phyloP scores from a whole-genome alignment of 2,113 vertebrate species.

The Myxocyprinus asiaticus region DNA sequence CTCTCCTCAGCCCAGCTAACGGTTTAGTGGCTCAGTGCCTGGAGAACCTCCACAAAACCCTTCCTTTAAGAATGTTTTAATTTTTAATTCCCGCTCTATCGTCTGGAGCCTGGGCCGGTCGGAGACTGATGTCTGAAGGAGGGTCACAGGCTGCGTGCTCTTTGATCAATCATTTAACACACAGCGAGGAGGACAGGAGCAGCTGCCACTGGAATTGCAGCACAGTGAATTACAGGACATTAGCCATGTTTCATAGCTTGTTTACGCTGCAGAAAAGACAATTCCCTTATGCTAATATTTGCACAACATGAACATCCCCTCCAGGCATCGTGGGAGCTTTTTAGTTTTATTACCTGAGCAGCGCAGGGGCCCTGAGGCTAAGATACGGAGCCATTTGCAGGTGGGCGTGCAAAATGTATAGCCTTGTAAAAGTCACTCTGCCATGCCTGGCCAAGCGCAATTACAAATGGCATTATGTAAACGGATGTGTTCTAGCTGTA shows the following conservation, averaged over 20 bases:
- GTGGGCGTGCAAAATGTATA: slow-evolving; percentile 53
- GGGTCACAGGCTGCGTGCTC: background rate
- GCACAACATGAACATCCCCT: slow-evolving; percentile 46
- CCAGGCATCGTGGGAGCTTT: slow-evolving; percentile 53
- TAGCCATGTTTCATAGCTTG: slow-evolving; percentile 52
- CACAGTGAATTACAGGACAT: slow-evolving; percentile 41
- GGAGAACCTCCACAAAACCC: slow-evolving; percentile 5
- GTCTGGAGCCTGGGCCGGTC: background rate
- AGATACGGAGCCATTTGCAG: slow-evolving; percentile 56
- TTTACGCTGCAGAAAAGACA: slow-evolving; percentile 47
- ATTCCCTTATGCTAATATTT: slow-evolving; percentile 59
- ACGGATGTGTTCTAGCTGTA: slow-evolving; percentile 51
- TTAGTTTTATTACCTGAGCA: slow-evolving; percentile 61
- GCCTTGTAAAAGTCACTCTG: slow-evolving; percentile 61
- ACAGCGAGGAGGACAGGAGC: background rate
- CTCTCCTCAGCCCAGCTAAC: background rate
- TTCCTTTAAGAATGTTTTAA: background rate
- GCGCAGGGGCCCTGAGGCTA: slow-evolving; percentile 49
- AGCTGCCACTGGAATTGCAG: background rate
- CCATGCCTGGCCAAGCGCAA: slow-evolving; percentile 56
- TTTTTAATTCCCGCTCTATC: slow-evolving; percentile 2
- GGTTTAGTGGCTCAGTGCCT: background rate
- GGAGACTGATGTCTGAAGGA: slow-evolving; percentile 10
- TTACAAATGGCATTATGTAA: slow-evolving; percentile 63
- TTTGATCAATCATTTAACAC: slow-evolving; percentile 39